Base-by-base conservation (phyloP, 2,113 vertebrate genomes). In the Hippopotamus amphibius region DNA sequence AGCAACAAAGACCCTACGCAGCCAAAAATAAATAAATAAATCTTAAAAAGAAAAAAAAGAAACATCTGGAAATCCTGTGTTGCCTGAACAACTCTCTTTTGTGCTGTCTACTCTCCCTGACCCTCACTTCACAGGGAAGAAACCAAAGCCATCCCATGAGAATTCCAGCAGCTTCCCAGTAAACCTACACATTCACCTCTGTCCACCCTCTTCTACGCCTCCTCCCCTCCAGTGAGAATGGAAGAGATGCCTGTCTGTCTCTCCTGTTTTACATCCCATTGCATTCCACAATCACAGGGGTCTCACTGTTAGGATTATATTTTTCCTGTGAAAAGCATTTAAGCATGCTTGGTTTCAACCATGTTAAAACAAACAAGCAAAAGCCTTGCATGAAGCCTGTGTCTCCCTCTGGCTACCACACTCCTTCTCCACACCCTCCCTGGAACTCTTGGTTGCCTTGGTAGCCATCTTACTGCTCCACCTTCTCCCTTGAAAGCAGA, bases 281-380 rank as follows among this genome's bases (percentile, higher is more conserved):
- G 41, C n/a, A 63, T 59, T 22, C 28, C 74, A 79, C 22, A 13
- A 57, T 79, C 74, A 66, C 9, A 65, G 24, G 76, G 8, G 7
- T 37, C 28, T 69, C 61, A 41, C 41, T 93, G 89, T 90, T 69
- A 57, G 57, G 57, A 76, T 71, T 37, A 11, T 48, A 66, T 30
- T 59, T 86, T 77, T 53, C 72, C 55, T 91, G 8, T 37, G 46
- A 59, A 86, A 92, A 94, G 5, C 50, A 81, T 90, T 84, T 84
- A 63, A 90, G 79, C 53, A 83, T 55, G n/a, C 19, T 83, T 65
- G 63, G n/a, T 74, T 96, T 90, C 48, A 93, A 48, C 28, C 57
- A 80, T 65, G 7, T 69, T 55, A 71, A 91, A 95, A 59, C 0
- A 11, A 72, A 59, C 28, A 85, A 68, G 28, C 24, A 83, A 57